Base-by-base conservation (phyloP, 2,888 invertebrate species). In the Chesias legatella region DNA sequence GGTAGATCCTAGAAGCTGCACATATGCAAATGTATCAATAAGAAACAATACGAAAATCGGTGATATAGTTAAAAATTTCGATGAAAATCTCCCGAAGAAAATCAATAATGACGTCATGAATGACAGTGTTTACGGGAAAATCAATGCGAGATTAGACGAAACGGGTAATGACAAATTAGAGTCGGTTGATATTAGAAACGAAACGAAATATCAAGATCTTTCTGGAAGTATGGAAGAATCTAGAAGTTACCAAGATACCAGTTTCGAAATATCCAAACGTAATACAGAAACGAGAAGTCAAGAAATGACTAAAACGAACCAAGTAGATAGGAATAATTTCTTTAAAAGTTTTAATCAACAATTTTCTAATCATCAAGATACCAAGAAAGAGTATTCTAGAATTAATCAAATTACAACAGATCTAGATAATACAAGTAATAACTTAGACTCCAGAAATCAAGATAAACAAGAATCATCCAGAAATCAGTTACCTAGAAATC, bases 51-150 rank as follows among this genome's bases (percentile, higher is more conserved):
- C 74, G 0, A 88, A 83, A 71, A 83, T 89, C 4, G 86, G 88
- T 1, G 86, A 88, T 22, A 81, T 88, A 0, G 84, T 85, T 0
- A 73, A 83, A 50, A 91, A 86, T 52, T 90, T 79, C 54, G 89
- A 79, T 53, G 91, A 81, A n/a, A 81, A 79, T 48, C 50, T 82
- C 22, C 78, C 80, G 1, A 85, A 88, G 48, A 88, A 85, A 58
- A 64, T 85, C 0, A 82, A 84, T 33, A 85, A 88, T 8, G 83
- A 85, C 23, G 75, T 82, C 36, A 70, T 75, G 9, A 71, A 72
- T n/a, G 78, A 82, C 23, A 73, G 80, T 48, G 68, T 84, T n/a
- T 86, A 88, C 36, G 86, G 86, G 0, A 83, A 75, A 53, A 85
- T 85, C 7, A 82, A 83, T 1, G 74, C 73, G 21, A 60, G 61